Percentiles rank a stretch among this genome's conserved stretches.
phyloP scores from a whole-genome alignment of 2,113 vertebrate species.

The Ciconia stormi region DNA sequence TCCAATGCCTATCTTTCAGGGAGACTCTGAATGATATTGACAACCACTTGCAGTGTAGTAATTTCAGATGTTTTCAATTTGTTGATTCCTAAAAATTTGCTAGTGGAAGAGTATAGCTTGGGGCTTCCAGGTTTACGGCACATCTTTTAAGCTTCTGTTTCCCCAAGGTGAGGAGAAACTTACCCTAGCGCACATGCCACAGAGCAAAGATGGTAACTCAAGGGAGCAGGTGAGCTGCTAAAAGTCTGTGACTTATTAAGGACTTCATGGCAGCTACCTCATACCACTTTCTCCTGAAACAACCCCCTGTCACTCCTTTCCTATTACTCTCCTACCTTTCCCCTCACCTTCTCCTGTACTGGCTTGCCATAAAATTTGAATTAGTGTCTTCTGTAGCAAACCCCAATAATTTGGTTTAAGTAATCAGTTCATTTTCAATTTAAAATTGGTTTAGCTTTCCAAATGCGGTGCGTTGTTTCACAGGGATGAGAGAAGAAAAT shows the following conservation, averaged over 20 bases:
- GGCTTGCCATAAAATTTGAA: background rate
- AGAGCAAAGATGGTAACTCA: background rate
- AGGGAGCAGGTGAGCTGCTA: background rate
- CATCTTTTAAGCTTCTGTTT: background rate
- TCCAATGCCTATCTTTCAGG: background rate
- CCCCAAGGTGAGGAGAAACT: background rate
- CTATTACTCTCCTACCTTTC: background rate
- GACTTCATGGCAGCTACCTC: background rate
- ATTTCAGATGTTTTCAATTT: background rate
- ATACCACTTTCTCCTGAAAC: background rate
- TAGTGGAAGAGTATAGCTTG: background rate
- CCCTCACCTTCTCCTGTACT: background rate
- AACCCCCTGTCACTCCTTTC: background rate
- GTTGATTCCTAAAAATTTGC: background rate
- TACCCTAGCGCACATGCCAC: rapidly evolving
- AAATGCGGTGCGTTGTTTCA: background rate
- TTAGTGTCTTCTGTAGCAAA: background rate
- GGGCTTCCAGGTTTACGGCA: background rate
- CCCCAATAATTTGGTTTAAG: background rate
- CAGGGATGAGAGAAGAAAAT: background rate
- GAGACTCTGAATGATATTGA: background rate
- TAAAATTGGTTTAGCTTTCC: background rate
- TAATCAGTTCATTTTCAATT: background rate
- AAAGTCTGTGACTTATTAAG: background rate
- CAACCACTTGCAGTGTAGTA: background rate